Conservation (phyloP, 2,113 vertebrate genomes). For the Bos javanicus region DNA sequence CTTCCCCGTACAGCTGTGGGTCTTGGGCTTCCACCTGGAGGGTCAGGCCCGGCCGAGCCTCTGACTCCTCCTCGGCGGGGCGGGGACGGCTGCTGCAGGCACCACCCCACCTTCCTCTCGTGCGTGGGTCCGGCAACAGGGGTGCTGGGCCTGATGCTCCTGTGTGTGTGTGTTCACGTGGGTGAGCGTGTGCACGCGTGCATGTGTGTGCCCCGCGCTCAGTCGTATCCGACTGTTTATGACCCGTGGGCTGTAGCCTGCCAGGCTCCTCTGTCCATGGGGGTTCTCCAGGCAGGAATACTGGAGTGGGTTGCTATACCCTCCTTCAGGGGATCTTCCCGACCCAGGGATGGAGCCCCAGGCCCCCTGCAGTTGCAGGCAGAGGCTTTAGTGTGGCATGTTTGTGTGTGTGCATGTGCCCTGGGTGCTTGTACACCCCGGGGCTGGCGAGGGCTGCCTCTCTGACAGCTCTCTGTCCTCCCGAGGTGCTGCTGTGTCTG, state of each 20-base stretch:
- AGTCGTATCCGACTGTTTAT: background rate
- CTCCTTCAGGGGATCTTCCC: background rate
- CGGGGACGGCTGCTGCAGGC: background rate
- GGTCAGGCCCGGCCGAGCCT: background rate
- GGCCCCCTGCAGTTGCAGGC: background rate
- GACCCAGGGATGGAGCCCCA: background rate
- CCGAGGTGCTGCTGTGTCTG: no score
- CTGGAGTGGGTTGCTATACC: background rate
- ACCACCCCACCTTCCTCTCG: background rate
- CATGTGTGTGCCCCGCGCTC: background rate
- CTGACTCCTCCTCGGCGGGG: rapidly evolving
- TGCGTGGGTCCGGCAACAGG: background rate
- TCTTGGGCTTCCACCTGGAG: background rate
- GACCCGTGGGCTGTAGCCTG: background rate
- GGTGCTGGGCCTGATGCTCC: no score
- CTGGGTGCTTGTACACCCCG: background rate
- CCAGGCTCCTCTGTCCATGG: background rate
- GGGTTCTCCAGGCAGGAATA: background rate
- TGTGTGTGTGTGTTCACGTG: background rate
- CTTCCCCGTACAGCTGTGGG: background rate
- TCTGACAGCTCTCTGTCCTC: background rate
- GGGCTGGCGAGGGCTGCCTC: background rate
- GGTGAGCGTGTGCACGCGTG: no score
- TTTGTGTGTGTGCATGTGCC: background rate
- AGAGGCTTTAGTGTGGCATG: background rate